These are phyloP conservation scores for Lasaia peninsularis DNA, from an alignment of 1,140 invertebrate genomes.

Conservation along the genomic window DNA sequence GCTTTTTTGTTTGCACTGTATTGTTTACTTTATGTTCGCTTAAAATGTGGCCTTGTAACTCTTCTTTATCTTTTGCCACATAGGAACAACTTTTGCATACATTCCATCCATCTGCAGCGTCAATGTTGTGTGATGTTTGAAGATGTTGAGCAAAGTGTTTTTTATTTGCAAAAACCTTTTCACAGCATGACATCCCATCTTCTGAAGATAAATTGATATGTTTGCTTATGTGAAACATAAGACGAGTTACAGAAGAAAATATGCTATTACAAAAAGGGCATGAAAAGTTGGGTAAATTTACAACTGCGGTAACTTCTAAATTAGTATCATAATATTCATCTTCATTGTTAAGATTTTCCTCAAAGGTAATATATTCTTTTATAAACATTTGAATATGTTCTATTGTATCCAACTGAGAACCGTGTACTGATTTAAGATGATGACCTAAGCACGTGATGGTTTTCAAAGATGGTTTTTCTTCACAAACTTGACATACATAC, in stretches of 20 bases:
- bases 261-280: slow-evolving; percentile 54
- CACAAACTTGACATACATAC: slow-evolving; percentile 53
- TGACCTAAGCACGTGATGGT: slow-evolving; percentile 30
- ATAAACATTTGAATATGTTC: slow-evolving; percentile 38
- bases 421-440: slow-evolving; percentile 38
- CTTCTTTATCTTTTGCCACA: slow-evolving; percentile 16
- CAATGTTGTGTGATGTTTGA: slow-evolving; percentile 36
- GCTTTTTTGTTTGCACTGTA: slow-evolving; percentile 14
- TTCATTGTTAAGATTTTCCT: slow-evolving; percentile 36
- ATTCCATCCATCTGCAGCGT: not conserved
- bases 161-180: slow-evolving; percentile 30
- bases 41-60: slow-evolving; percentile 39
- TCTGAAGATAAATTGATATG: slow-evolving; percentile 40
- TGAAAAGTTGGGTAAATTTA: slow-evolving; percentile 27
- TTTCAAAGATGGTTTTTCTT: slow-evolving; percentile 19
- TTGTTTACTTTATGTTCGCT: slow-evolving; percentile 27
- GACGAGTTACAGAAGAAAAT: slow-evolving; percentile 48
- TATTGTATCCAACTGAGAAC: slow-evolving; percentile 13
- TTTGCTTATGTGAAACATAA: slow-evolving; percentile 45
- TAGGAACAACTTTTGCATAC: slow-evolving; percentile 42
- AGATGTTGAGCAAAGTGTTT: slow-evolving; percentile 41
- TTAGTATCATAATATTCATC: slow-evolving; percentile 22
- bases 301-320: not conserved
- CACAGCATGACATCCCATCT: slow-evolving; percentile 41
- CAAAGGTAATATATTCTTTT: slow-evolving; percentile 48